Conservation (phyloP, 1,140 invertebrate genomes). For the Lepidurus packardi region DNA sequence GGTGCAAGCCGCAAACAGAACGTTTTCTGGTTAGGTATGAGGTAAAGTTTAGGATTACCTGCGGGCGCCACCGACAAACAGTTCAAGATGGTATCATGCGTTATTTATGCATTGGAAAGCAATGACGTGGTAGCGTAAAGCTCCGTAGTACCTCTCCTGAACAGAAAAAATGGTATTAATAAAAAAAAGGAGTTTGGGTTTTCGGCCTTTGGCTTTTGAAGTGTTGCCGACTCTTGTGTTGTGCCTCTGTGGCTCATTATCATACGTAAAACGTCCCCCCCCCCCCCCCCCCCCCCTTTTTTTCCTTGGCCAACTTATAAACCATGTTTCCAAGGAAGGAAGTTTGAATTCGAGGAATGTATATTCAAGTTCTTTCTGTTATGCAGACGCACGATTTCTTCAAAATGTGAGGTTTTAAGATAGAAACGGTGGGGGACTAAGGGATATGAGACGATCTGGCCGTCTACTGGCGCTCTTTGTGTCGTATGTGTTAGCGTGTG, state of each 20-base stretch:
- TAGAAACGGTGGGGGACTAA: too few relatives aligned
- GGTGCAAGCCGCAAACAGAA: slow-evolving; percentile 9
- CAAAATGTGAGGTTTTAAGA: too few relatives aligned
- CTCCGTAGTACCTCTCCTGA: background rate
- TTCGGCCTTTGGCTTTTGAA: background rate
- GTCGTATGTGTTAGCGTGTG: background rate
- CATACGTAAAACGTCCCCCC: background rate
- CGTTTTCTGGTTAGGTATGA: background rate
- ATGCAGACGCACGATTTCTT: too few relatives aligned
- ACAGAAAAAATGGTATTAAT: background rate
- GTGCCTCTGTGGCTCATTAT: slow-evolving; percentile 10
- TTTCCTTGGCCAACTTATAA: background rate
- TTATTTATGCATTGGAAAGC: slow-evolving; percentile 15
- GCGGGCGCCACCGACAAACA: slow-evolving; percentile 8
- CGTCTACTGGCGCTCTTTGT: too few relatives aligned
- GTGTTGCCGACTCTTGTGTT: background rate
- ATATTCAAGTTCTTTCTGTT: background rate
- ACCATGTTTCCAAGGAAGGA: background rate
- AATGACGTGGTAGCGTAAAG: slow-evolving; percentile 1
- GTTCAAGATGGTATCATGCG: slow-evolving; percentile 3
- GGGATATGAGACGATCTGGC: too few relatives aligned
- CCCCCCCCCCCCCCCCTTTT: too few relatives aligned
- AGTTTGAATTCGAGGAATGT: background rate
- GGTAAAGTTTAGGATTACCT: background rate
- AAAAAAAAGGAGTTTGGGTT: background rate